phyloP scores from a whole-genome alignment of 2,113 vertebrate species.

The Micromys minutus region DNA sequence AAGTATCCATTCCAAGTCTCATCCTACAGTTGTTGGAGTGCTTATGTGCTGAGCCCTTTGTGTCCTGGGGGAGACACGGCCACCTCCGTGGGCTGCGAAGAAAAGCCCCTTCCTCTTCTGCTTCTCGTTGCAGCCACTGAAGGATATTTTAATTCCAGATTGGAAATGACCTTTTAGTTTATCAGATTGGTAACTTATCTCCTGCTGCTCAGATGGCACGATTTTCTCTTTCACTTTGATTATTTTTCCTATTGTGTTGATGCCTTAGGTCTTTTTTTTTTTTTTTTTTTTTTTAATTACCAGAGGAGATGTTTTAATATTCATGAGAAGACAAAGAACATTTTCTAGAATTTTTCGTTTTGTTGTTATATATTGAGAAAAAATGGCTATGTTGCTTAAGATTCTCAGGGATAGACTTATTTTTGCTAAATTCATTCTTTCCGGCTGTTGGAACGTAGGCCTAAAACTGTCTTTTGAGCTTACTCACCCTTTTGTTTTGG shows the following conservation, averaged over 20 bases:
- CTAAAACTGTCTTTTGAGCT: slow-evolving; percentile 56
- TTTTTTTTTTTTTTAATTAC: slow-evolving; percentile 70
- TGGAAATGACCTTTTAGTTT: slow-evolving; percentile 95
- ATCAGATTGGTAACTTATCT: slow-evolving; percentile 98
- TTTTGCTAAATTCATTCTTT: slow-evolving; percentile 69
- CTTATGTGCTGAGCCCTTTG: slow-evolving; percentile 60
- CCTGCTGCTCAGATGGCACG: slow-evolving; percentile 93
- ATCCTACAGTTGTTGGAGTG: not conserved
- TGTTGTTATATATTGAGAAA: slow-evolving; percentile 78
- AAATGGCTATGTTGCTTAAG: slow-evolving; percentile 79
- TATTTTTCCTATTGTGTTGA: slow-evolving; percentile 79
- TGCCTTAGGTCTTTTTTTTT: slow-evolving; percentile 65
- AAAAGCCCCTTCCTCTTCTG: slow-evolving; percentile 52
- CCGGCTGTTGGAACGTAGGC: slow-evolving; percentile 73
- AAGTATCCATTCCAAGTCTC: not conserved
- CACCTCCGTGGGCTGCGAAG: slow-evolving; percentile 53
- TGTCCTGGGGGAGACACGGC: slow-evolving; percentile 58
- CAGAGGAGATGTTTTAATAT: slow-evolving; percentile 69
- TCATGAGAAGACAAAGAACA: slow-evolving; percentile 59
- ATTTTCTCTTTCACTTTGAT: slow-evolving; percentile 79
- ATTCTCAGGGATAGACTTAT: slow-evolving; percentile 88
- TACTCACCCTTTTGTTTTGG: slow-evolving; percentile 10
- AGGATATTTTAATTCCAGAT: slow-evolving; percentile 94
- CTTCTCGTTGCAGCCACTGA: slow-evolving; percentile 80
- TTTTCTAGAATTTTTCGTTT: slow-evolving; percentile 70